Evolutionary conservation across 1,140 invertebrate genomes (phyloP), one percentile per base, ranked within the genome.

Genomic region (Holcopasites calliopsidis): DNA sequence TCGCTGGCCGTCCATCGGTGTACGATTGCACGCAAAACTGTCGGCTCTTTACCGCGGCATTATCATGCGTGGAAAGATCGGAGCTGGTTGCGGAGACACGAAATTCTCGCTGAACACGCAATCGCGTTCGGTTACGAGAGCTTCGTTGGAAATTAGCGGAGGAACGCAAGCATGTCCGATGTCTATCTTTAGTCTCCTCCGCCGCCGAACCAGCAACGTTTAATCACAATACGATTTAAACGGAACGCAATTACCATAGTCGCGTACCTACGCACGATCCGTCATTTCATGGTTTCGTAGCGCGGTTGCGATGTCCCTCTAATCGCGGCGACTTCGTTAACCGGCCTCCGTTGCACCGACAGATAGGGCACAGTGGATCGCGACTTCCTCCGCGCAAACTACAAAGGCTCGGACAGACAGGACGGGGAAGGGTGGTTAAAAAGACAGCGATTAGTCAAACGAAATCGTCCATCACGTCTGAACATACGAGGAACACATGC

Each of bases 381-480:
- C 72, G 65, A 47, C 60, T 74, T 76, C 40, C 64, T 76, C 40
- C 52, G 60, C 58, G 1, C 26, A 38, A n/a, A 31, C 31, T 42
- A 47, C 44, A 75, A 61, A 73, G 28, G 38, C 16, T 49, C 42
- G 68, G 60, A 75, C 76, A 68, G 73, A 83, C 28, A 38, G 1
- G 31, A 55, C 75, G 58, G 60, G 58, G 66, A 38, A 57, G 49
- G 68, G 70, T 31, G 79, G 76, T 62, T 79, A 85, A 79, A 86
- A 88, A 88, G 86, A 87, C 85, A 77, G 82, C 88, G 88, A 91
- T 91, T 91, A 91, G 89, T 91, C 90, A 91, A 84, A 85, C 85
- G 88, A 91, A 91, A 91, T 91, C 90, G 90, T 90, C 86, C 90
- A 91, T 91, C 83, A 85, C 90, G 90, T 91, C 90, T 91, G 90